A percentile compares a stretch with the other conserved stretches of the same genome.
Evolutionary conservation across 2,797 vertebrate species (phyloP).

Genomic region (Glyptemys insculpta): DNA sequence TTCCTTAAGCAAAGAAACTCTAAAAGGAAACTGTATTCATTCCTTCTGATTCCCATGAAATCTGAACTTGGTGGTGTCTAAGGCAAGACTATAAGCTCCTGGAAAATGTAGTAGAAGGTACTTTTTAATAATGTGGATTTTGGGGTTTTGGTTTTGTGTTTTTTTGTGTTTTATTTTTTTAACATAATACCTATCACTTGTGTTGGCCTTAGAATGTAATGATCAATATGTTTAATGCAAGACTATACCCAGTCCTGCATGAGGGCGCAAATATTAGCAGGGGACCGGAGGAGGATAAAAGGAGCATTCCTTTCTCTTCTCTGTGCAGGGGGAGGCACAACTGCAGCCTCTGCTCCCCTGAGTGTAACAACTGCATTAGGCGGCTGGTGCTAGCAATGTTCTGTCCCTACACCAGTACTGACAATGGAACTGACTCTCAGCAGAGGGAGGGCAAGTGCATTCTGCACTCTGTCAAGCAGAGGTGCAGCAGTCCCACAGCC

Average conservation of each 20-base stretch:
- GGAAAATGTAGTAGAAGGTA: neutral
- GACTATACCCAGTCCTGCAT: neutral
- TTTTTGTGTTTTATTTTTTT: neutral
- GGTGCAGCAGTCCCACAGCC: neutral
- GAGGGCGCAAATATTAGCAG: neutral
- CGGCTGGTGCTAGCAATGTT: neutral
- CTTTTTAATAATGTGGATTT: neutral
- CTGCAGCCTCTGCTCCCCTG: neutral
- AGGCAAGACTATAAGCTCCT: neutral
- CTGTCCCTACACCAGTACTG: neutral
- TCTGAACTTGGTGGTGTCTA: neutral
- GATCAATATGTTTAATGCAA: neutral
- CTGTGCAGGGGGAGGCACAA: neutral
- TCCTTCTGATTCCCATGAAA: neutral
- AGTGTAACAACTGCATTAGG: neutral
- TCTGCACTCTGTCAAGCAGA: neutral
- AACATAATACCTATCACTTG: neutral
- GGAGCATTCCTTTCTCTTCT: neutral
- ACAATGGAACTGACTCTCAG: neutral
- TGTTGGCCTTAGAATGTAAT: neutral
- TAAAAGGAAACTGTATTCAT: accelerated
- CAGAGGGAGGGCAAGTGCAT: neutral
- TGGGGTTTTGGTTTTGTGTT: neutral
- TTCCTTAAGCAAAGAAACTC: accelerated
- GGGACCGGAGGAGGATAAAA: neutral